phyloP scores from a whole-genome alignment of 2,797 vertebrate species.

The Urosaurus nigricauda region DNA sequence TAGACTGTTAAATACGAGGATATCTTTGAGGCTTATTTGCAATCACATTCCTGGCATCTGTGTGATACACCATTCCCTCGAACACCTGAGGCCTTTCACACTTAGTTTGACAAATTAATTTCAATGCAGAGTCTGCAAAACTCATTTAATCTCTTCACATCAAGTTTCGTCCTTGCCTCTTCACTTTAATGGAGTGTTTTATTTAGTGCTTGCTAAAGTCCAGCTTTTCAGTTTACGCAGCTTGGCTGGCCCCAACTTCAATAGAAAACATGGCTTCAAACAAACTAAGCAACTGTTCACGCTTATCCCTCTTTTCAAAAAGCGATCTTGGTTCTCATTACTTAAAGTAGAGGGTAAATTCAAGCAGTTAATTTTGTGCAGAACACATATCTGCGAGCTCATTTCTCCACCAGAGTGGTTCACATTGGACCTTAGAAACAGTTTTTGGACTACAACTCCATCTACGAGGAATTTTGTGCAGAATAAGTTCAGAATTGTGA shows the following conservation, averaged over 20 bases:
- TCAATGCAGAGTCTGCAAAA: slow-evolving; percentile 50
- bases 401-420: not conserved
- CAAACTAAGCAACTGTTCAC: not conserved
- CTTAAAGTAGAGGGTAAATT: not conserved
- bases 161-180: not conserved
- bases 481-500: too few species aligned
- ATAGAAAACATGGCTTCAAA: not conserved
- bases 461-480: too few species aligned
- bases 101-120: slow-evolving; percentile 71
- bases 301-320: not conserved
- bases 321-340: not conserved
- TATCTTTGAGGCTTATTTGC: slow-evolving; percentile 24
- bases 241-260: not conserved
- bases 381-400: not conserved
- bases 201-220: not conserved
- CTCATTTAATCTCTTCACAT: slow-evolving; percentile 60
- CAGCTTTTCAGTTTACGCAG: not conserved
- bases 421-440: not conserved
- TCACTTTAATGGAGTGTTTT: slow-evolving; percentile 14
- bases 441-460: not conserved
- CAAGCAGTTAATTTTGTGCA: not conserved
- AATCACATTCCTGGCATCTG: slow-evolving; percentile 3
- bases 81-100: slow-evolving; percentile 65
- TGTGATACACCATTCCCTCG: slow-evolving; percentile 18
- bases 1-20: slow-evolving; percentile 23